phyloP scores from a whole-genome alignment of 1,140 invertebrate genomes.

The Eueides isabella region DNA sequence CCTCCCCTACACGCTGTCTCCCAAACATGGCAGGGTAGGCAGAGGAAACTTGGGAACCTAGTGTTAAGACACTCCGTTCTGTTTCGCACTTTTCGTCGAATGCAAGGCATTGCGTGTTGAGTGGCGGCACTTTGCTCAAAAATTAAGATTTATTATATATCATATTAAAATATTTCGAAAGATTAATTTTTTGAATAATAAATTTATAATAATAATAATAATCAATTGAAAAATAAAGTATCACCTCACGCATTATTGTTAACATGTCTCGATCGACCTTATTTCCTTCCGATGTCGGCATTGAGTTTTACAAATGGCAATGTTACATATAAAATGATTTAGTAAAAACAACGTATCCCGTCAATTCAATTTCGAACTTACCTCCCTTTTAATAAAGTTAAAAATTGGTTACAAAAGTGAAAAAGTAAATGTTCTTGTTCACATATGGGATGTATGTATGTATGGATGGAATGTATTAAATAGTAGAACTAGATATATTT shows the following conservation, averaged over 20 bases:
- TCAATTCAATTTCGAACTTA: not conserved
- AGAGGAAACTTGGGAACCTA: no score
- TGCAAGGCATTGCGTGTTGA: no score
- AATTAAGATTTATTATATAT: no score
- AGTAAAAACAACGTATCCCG: not conserved
- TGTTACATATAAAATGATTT: constrained; percentile 41
- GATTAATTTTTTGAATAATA: no score
- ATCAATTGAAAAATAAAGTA: not conserved
- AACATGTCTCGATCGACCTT: constrained; percentile 49
- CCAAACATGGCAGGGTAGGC: no score
- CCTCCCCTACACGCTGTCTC: no score
- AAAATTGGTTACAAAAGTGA: not conserved
- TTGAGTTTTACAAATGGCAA: constrained; percentile 52
- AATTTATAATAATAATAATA: not conserved
- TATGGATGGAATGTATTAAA: constrained; percentile 33
- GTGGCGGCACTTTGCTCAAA: no score
- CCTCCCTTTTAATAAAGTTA: not conserved
- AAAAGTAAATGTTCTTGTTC: constrained; percentile 36
- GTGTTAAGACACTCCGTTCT: no score
- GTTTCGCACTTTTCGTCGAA: no score
- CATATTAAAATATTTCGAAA: no score
- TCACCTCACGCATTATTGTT: constrained; percentile 33
- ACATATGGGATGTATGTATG: constrained; percentile 28
- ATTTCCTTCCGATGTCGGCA: constrained; percentile 62
- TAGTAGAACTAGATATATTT: constrained; percentile 25